Base-by-base conservation (phyloP, 1,140 invertebrate species). In the Formica exsecta region DNA sequence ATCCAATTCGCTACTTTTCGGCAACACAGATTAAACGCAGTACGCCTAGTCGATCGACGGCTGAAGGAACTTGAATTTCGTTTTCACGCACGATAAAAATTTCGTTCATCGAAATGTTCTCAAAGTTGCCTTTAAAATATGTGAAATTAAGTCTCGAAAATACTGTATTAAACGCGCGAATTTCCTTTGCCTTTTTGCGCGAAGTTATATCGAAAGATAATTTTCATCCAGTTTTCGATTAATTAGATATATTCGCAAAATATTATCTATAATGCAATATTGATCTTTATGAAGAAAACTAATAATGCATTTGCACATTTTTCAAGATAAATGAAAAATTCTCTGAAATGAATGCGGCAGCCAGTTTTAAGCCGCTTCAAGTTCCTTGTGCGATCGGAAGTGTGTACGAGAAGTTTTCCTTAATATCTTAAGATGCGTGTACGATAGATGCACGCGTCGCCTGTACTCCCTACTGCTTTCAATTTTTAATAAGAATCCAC, bases 401-500 rank as follows among this genome's bases (percentile, higher is more conserved):
- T 36, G 73, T 44, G 73, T 81, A 59, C 62, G 44, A 80, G 11
- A 83, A 74, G n/a, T 74, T 83, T 74, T 83, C 5, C 68, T 61
- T 36, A 41, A 80, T 32, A 13, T 61, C 25, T 83, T 74, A 61
- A 48, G 79, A 83, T 16, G 41, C 68, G 54, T 74, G 57, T 0
- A 22, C 41, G 11, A 65, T 19, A 22, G 51, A 29, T 8, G 29
- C 65, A 74, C 68, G 76, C 54, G 76, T 73, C 54, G 64, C 88
- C 64, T 89, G 85, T 84, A 92, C 92, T 92, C 92, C 92, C 92
- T 92, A 93, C 89, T 86, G 74, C 88, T 92, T 92, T 92, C 92
- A 93, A 93, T 93, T 92, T 90, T 88, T 66, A 68, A 73, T 74
- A 74, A 83, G 79, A 81, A 81, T 74, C 6, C 51, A 74, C 32